Percentiles rank a stretch among this genome's conserved stretches.
Evolutionary conservation across 2,797 vertebrate genomes (phyloP).

Genomic region (Sus cebifrons): DNA sequence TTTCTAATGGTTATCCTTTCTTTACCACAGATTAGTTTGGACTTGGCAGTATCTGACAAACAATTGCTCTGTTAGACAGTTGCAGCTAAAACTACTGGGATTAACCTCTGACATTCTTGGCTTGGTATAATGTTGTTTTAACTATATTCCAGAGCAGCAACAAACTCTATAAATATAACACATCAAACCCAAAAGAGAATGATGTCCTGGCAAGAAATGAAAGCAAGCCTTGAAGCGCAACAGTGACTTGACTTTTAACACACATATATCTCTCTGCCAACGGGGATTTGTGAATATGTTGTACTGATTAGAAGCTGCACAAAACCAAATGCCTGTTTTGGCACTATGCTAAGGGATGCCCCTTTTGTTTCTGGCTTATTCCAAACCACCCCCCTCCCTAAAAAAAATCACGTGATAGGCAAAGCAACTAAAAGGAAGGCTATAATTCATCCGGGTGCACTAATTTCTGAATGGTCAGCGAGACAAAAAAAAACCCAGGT

Average conservation of each 20-base stretch:
- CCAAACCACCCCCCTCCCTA: not conserved
- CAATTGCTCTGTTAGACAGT: constrained; percentile 46
- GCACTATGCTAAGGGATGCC: constrained; percentile 2
- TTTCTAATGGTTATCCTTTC: constrained; percentile 49
- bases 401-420: not conserved
- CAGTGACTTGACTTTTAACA: constrained; percentile 49
- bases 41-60: constrained; percentile 35
- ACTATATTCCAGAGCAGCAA: constrained; percentile 65
- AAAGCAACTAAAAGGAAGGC: not conserved
- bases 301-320: constrained; percentile 66
- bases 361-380: constrained; percentile 65
- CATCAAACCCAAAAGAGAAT: constrained; percentile 58
- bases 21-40: constrained; percentile 39
- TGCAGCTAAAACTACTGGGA: constrained; percentile 32
- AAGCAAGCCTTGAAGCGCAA: constrained; percentile 53
- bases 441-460: constrained; percentile 30
- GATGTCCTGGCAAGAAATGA: constrained; percentile 67
- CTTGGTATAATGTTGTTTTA: constrained; percentile 45
- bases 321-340: constrained; percentile 61
- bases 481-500: not conserved
- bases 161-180: constrained; percentile 65
- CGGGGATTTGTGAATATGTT: constrained; percentile 47
- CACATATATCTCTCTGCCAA: constrained; percentile 59
- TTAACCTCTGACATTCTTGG: constrained; percentile 64
- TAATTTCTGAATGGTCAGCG: constrained; percentile 31